Evolutionary conservation across 2,888 invertebrate species (phyloP).

Genomic region (Fragum sueziense): DNA sequence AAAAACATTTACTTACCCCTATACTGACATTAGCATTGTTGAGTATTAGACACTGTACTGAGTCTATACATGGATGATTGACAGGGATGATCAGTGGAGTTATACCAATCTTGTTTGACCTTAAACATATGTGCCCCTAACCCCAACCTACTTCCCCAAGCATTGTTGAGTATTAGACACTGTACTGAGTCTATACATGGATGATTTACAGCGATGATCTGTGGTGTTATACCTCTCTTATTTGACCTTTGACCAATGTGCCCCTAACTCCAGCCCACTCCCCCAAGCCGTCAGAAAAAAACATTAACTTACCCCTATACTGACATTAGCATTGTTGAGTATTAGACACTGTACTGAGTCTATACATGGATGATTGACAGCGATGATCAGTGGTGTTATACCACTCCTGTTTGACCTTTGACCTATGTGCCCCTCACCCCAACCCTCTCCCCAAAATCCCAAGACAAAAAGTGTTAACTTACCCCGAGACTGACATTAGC

Average conservation of each 20-base stretch:
- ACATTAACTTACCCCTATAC: constrained; percentile 36
- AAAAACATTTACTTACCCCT: constrained; percentile 30
- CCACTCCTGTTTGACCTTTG: constrained; percentile 42
- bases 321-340: constrained; percentile 41
- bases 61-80: constrained; percentile 43
- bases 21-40: constrained; percentile 52
- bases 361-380: constrained; percentile 39
- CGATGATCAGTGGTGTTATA: constrained; percentile 43
- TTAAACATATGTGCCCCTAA: too few relatives aligned
- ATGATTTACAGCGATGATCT: constrained; percentile 45
- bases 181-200: constrained; percentile 51
- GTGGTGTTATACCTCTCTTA: constrained; percentile 42
- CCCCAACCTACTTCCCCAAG: too few relatives aligned
- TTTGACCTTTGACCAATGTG: too few relatives aligned
- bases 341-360: constrained; percentile 49
- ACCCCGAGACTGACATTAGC: constrained; percentile 53
- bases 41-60: constrained; percentile 46
- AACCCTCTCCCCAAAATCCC: too few relatives aligned
- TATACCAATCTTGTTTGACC: constrained; percentile 41
- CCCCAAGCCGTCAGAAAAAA: too few relatives aligned
- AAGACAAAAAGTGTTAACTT: not conserved
- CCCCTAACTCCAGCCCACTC: too few relatives aligned
- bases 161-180: constrained; percentile 39
- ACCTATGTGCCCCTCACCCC: too few relatives aligned
- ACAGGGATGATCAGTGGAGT: constrained; percentile 49